phyloP scores from a whole-genome alignment of 2,113 vertebrate genomes.

The Pelusios castaneus region DNA sequence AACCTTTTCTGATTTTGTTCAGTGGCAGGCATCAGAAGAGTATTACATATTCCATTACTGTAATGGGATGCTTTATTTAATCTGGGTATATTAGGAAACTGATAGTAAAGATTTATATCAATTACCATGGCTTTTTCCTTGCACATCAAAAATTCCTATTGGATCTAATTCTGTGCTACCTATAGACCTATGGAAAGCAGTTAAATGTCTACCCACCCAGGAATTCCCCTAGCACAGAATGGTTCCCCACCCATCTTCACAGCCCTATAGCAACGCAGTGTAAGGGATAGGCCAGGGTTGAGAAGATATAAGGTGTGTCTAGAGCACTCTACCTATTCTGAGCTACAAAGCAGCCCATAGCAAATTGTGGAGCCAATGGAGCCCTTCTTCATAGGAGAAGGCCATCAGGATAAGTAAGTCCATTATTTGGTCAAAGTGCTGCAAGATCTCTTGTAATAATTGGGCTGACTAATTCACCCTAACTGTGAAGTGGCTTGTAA shows the following conservation, averaged over 20 bases:
- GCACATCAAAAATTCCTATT: not conserved
- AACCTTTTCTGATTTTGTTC: not conserved
- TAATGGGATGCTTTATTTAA: not conserved
- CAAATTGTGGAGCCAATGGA: not conserved
- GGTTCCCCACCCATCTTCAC: not conserved
- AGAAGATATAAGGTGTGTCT: rapidly evolving
- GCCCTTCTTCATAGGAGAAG: not conserved
- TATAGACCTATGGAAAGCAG: not conserved
- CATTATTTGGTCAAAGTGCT: not conserved
- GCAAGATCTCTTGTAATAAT: not conserved
- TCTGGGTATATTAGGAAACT: rapidly evolving
- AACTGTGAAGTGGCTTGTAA: not conserved
- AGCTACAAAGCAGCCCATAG: not conserved
- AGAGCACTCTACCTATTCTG: not conserved
- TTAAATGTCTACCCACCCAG: not conserved
- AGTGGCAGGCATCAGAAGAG: rapidly evolving
- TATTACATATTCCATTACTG: not conserved
- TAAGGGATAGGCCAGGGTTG: not conserved
- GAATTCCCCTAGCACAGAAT: not conserved
- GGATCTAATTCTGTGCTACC: not conserved
- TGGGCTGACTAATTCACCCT: not conserved
- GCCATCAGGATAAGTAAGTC: rapidly evolving
- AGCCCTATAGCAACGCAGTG: not conserved
- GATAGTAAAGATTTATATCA: not conserved
- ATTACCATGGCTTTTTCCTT: not conserved